Conservation (phyloP, 2,113 vertebrate species). For the Eudyptes chrysolophus region DNA sequence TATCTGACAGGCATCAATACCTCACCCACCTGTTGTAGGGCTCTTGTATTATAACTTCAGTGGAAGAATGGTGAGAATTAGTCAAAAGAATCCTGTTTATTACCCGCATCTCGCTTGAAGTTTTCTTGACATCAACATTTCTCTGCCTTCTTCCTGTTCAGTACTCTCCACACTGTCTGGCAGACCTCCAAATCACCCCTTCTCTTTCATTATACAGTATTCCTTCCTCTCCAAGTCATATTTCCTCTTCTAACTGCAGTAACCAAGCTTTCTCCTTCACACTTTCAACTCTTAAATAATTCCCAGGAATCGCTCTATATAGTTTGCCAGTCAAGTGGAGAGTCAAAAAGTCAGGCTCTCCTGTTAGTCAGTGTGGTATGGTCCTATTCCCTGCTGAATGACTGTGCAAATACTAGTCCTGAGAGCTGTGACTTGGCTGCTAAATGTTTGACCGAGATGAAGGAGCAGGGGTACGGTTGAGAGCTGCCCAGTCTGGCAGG, state of each 20-base stretch:
- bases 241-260: neutral
- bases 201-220: neutral
- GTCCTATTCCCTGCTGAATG: neutral
- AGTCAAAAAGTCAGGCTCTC: neutral
- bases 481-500: neutral
- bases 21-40: neutral
- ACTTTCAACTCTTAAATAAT: neutral
- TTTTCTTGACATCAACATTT: neutral
- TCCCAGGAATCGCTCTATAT: fast-evolving
- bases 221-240: neutral
- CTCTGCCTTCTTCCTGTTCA: neutral
- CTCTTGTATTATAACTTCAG: neutral
- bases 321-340: neutral
- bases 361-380: neutral
- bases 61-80: neutral
- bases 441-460: neutral
- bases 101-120: fast-evolving
- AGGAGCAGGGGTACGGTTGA: fast-evolving
- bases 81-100: neutral
- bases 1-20: neutral
- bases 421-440: neutral
- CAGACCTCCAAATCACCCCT: neutral
- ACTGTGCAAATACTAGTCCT: neutral
- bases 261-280: neutral
- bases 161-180: neutral